Evolutionary conservation across 2,113 vertebrate species (phyloP), one percentile per base, ranked within the genome.

Genomic region (Microtus ochrogaster): DNA sequence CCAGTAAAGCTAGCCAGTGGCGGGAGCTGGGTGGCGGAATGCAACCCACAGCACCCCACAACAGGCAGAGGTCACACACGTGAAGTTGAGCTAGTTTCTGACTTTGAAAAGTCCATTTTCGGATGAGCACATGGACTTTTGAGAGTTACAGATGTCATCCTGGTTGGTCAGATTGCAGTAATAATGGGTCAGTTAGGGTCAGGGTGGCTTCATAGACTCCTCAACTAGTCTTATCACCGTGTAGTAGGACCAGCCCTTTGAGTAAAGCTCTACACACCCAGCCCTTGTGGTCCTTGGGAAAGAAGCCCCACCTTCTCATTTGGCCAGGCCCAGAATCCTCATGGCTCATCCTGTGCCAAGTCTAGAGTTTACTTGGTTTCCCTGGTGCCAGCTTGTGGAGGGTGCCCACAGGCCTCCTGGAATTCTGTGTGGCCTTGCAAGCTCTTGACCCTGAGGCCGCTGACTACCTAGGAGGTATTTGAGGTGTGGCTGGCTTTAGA

Each of bases 241-340:
- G n/a, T 30, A 30, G n/a, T 30, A 30, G 36, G n/a, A 36, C 11
- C 52, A 1, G 12, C 17, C 28, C 47, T 61, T 47, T 21, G 19
- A 22, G 6, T 16, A 21, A 72, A 7, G 9, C 28, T 55, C 30
- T 55, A 44, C 2, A 3, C 17, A 30, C 13, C 0, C 0, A 26
- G 76, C n/a, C 89, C 47, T 44, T 24, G 39, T 9, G 11, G 55
- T 89, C n/a, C 81, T 70, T 61, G 30, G 49, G 13, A n/a, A 89
- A 39, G 63, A 1, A 72, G 4, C 1, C 66, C 19, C 39, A 21
- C 10, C 7, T 65, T 61, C 90, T 95, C 8, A 63, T n/a, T 61
- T 78, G 79, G 33, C 21, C 41, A 30, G 76, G 70, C 24, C 28
- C 26, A 6, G 63, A 33, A 85, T 65, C 16, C 16, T 65, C 61